phyloP scores from a whole-genome alignment of 1,140 invertebrate species.

The Berghia stephanieae region DNA sequence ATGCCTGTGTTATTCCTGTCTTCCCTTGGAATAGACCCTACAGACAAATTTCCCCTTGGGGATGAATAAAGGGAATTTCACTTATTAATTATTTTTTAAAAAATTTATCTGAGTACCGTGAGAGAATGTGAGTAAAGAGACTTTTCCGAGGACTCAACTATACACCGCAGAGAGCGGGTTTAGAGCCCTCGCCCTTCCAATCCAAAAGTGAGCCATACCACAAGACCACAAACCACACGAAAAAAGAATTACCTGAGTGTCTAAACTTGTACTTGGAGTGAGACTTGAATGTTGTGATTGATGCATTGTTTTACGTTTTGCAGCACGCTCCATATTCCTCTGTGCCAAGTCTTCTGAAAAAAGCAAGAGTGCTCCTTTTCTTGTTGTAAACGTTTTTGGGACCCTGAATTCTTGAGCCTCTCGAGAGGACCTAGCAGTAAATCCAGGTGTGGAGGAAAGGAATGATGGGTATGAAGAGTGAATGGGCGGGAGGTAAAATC shows the following conservation, averaged over 20 bases:
- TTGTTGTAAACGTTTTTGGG: conserved; percentile 66
- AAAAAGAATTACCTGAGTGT: neutral
- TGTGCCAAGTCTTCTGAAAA: conserved; percentile 64
- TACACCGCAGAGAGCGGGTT: too few species aligned
- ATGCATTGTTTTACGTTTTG: conserved; percentile 10
- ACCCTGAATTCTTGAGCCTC: conserved; percentile 47
- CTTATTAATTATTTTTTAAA: too few species aligned
- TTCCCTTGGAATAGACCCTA: too few species aligned
- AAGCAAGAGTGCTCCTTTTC: conserved; percentile 65
- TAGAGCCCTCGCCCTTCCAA: too few species aligned
- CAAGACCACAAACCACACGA: too few species aligned
- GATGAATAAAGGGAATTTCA: too few species aligned
- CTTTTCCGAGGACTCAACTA: too few species aligned
- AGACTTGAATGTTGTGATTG: neutral
- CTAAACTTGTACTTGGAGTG: neutral
- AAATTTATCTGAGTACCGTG: too few species aligned
- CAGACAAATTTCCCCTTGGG: too few species aligned
- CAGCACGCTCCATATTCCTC: conserved; percentile 30
- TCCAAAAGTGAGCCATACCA: too few species aligned
- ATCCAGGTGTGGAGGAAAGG: conserved; percentile 8
- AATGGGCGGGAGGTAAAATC: conserved; percentile 37
- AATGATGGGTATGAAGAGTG: conserved; percentile 43
- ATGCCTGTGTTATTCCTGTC: too few species aligned
- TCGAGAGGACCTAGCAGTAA: conserved; percentile 33
- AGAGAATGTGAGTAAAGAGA: too few species aligned